A percentile compares a stretch with the other conserved stretches of the same genome.
These are phyloP conservation scores for Thinocorus orbignyianus DNA, from an alignment of 2,113 vertebrate species.

Conservation along the genomic window DNA sequence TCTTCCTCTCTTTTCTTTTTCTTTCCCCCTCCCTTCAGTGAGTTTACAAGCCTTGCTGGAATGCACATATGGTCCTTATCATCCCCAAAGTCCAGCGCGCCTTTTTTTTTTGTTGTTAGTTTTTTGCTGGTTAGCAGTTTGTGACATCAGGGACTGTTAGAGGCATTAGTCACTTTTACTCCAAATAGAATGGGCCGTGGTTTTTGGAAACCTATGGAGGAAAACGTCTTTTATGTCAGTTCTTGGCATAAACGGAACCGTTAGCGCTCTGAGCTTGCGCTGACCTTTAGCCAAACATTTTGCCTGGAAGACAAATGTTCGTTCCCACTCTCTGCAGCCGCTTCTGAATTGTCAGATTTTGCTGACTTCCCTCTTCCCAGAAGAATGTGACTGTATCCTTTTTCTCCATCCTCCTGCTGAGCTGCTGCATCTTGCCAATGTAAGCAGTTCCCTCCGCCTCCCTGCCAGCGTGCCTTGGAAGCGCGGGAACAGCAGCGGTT, in stretches of 20 bases:
- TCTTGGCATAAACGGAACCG: slow-evolving; percentile 18
- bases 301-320: slow-evolving; percentile 46
- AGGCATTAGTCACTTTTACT: slow-evolving; percentile 50
- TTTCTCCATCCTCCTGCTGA: background rate
- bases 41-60: slow-evolving; percentile 64
- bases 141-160: slow-evolving; percentile 47
- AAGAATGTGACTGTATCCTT: slow-evolving; percentile 3
- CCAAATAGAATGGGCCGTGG: slow-evolving; percentile 42
- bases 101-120: background rate
- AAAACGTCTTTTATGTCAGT: slow-evolving; percentile 52
- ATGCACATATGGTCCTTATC: slow-evolving; percentile 77
- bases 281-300: slow-evolving; percentile 57
- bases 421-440: background rate
- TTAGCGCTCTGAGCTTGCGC: slow-evolving; percentile 12
- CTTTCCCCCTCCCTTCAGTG: background rate
- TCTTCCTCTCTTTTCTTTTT: background rate
- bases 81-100: slow-evolving; percentile 16
- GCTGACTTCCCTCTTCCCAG: background rate
- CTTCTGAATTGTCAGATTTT: slow-evolving; percentile 13
- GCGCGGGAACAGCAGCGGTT: background rate
- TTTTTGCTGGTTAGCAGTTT: slow-evolving; percentile 61
- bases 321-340: background rate
- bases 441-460: background rate
- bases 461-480: background rate
- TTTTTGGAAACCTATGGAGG: slow-evolving; percentile 48